These are phyloP conservation scores for Artemia sinica DNA, from an alignment of 2,888 invertebrate species.

Conservation along the genomic window DNA sequence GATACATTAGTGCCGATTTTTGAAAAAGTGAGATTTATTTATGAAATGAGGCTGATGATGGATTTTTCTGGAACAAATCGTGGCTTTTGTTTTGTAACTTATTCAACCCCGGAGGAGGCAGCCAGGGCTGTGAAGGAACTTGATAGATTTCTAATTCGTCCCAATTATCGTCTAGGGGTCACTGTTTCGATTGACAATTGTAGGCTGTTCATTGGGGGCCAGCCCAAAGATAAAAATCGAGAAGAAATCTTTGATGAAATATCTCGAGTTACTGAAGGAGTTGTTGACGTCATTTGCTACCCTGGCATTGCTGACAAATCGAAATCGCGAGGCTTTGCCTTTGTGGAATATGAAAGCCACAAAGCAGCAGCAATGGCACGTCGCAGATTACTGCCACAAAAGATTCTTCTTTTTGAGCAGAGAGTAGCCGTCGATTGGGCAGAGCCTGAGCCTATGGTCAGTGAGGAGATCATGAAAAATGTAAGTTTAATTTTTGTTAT, in stretches of 20 bases:
- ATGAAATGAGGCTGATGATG: constrained; percentile 64
- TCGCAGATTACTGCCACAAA: constrained; percentile 41
- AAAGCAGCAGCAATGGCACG: constrained; percentile 55
- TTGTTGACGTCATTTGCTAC: constrained; percentile 35
- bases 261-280: constrained; percentile 45
- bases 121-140: constrained; percentile 44
- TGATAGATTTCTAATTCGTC: constrained; percentile 48
- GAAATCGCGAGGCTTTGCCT: constrained; percentile 61
- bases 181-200: constrained; percentile 66
- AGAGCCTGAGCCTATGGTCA: constrained; percentile 55
- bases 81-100: constrained; percentile 62
- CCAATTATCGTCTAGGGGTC: constrained; percentile 47
- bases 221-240: constrained; percentile 47
- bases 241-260: constrained; percentile 46
- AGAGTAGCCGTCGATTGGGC: constrained; percentile 68
- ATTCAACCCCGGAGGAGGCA: constrained; percentile 39
- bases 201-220: constrained; percentile 54
- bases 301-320: constrained; percentile 38
- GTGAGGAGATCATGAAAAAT: constrained; percentile 38
- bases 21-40: constrained; percentile 45
- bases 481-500: no score
- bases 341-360: constrained; percentile 62
- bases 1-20: constrained; percentile 13
- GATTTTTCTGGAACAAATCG: constrained; percentile 57
- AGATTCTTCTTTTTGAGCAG: constrained; percentile 47